Base-by-base conservation (phyloP, 2,888 invertebrate genomes). In the Cenopis cana region DNA sequence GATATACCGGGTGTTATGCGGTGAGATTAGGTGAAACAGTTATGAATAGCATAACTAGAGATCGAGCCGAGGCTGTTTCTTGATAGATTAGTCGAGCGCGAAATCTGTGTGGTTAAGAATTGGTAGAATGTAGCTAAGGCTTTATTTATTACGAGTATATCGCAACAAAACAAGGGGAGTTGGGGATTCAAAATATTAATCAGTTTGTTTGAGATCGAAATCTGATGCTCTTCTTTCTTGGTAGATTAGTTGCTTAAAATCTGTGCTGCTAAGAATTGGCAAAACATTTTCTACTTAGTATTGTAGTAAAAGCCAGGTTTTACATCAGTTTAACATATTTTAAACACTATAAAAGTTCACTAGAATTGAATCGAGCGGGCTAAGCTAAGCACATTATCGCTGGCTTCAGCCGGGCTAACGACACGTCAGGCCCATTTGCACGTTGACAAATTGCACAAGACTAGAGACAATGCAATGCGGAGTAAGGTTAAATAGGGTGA, bases 371-470 rank as follows among this genome's bases (percentile, higher is more conserved):
- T 49, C 12, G 12, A 50, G 14, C 33, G 46, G n/a, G 24, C 50
- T 61, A 36, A 62, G 24, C 50, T 61, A 36, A 62, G 61, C 18
- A 33, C 33, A 61, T 61, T 61, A 61, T 61, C 49, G 52, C 50
- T 6, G 14, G 36, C 10, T 62, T 17, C 36, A 50, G 62, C 36
- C 18, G 4, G 11, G 52, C 62, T 36, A 52, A 62, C 62, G 62
- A 52, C 52, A 10, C 62, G 62, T 62, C 62, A 62, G 50, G 52
- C 50, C 20, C 62, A 62, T 52, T 62, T 62, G 62, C 50, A 62
- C 50, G 36, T 50, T 62, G 62, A 62, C 62, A 62, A 62, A 62
- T 62, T 62, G 52, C 52, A 36, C n/a, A 18, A 5, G 52, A 52
- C 50, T 50, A 38, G 20, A 59, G 50, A 20, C 62, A 61, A 61